phyloP scores from a whole-genome alignment of 2,113 vertebrate species.

The Astur gentilis region DNA sequence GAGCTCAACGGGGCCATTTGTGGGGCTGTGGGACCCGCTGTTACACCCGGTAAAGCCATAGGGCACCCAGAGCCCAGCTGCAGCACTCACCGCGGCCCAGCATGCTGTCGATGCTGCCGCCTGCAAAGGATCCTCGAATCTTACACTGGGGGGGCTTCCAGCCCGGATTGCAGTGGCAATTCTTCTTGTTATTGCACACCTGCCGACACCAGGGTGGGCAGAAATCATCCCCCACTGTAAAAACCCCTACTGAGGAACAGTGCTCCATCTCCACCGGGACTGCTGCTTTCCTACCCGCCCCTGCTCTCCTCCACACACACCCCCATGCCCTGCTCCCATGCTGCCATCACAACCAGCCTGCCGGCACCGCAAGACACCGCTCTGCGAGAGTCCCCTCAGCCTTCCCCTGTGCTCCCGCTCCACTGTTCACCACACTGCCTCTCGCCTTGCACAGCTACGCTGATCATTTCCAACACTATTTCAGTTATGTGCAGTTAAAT shows the following conservation, averaged over 20 bases:
- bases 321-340: too few species aligned
- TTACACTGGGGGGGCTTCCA: neutral
- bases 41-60: neutral
- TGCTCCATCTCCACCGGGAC: accelerated
- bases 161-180: slow-evolving; percentile 12
- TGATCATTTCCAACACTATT: neutral
- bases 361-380: neutral
- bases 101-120: neutral
- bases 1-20: accelerated
- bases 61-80: neutral
- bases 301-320: neutral
- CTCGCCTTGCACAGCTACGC: neutral
- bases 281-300: neutral
- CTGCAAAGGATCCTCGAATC: neutral
- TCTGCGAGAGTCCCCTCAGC: neutral
- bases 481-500: neutral
- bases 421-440: neutral
- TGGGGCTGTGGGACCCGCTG: neutral
- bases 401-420: neutral
- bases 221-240: neutral
- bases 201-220: neutral
- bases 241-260: neutral
- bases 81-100: neutral
- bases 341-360: too few species aligned
- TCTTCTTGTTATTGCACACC: slow-evolving; percentile 22